Base-by-base conservation (phyloP, 2,113 vertebrate genomes). In the Sminthopsis crassicaudata region DNA sequence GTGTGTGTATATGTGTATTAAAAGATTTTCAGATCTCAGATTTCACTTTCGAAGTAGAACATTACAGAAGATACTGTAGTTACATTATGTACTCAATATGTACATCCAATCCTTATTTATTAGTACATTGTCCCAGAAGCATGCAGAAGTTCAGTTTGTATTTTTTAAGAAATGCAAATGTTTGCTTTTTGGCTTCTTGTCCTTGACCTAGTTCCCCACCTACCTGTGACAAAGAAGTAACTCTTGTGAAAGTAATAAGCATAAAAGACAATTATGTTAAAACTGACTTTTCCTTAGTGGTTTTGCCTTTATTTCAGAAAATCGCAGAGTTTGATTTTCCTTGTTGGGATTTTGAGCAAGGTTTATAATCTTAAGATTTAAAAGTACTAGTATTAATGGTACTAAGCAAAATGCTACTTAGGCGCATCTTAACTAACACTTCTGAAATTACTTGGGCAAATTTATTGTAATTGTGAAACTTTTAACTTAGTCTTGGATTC, bases 1-100 rank as follows among this genome's bases (percentile, higher is more conserved):
- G 3, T 94, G 84, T 91, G 88, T 97, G 90, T 94, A 60, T 95
- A 89, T 14, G 50, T 89, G 76, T 92, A 91, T 93, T 94, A 95
- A 95, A 97, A 94, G 26, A 57, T 91, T 53, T 91, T 91, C 94
- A 90, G 91, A 11, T 90, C 52, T 96, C 46, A 96, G 60, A 55
- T 90, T 91, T n/a, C 89, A 76, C 67, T 91, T 95, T 93, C 42
- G 36, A 84, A 51, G 46, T 93, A 51, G 54, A 51, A 46, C 94
- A 51, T 91, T 95, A 91, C 91, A 93, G 52, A 93, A 50, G 22
- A 92, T 57, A 42, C 57, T 14, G 90, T 88, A 25, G 0, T 90
- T 91, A 25, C 52, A 14, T 95, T 54, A 76, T n/a, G 1, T 90
- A 54, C 53, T 60, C 3, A 12, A 52, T 52, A 53, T 46, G 36